Evolutionary conservation across 2,113 vertebrate species (phyloP).

Genomic region (Myrmecophaga tridactyla): DNA sequence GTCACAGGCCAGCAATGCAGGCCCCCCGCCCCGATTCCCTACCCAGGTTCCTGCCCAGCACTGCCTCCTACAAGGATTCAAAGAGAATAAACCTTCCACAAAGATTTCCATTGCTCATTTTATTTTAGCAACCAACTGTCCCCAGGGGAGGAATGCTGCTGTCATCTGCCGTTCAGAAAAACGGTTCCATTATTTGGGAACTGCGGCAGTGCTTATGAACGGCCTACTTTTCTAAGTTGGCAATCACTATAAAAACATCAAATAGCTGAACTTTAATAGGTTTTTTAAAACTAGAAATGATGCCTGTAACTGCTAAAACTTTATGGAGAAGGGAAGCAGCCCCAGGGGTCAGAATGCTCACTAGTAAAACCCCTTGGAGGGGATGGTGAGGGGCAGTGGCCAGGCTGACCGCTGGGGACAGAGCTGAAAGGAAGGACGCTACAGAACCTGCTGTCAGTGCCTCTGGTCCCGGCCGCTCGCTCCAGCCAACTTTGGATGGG

Average conservation of each 20-base stretch:
- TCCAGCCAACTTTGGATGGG: neutral
- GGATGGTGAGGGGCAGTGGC: neutral
- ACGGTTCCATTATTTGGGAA: slow-evolving; percentile 3
- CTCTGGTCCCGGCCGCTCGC: neutral
- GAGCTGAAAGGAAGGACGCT: neutral
- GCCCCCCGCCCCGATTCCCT: accelerated
- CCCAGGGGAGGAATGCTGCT: slow-evolving; percentile 25
- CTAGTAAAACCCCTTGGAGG: neutral
- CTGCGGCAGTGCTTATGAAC: neutral
- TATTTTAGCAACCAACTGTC: slow-evolving; percentile 56
- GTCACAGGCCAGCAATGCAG: neutral
- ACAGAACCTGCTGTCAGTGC: slow-evolving; percentile 44
- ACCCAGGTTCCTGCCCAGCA: neutral
- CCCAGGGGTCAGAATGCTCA: neutral
- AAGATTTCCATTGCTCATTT: slow-evolving; percentile 36
- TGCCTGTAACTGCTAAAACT: slow-evolving; percentile 6
- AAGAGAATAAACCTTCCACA: neutral
- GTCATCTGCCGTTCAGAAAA: neutral
- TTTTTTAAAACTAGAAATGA: slow-evolving; percentile 50
- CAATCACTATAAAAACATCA: slow-evolving; percentile 33
- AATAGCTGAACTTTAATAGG: slow-evolving; percentile 39
- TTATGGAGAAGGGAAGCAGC: neutral
- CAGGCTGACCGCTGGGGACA: neutral
- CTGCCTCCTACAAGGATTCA: neutral
- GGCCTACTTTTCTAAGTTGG: slow-evolving; percentile 23